Evolutionary conservation across 92 coral and sea anemone genomes (phyloP).

Genomic region (Palythoa caribaeorum): DNA sequence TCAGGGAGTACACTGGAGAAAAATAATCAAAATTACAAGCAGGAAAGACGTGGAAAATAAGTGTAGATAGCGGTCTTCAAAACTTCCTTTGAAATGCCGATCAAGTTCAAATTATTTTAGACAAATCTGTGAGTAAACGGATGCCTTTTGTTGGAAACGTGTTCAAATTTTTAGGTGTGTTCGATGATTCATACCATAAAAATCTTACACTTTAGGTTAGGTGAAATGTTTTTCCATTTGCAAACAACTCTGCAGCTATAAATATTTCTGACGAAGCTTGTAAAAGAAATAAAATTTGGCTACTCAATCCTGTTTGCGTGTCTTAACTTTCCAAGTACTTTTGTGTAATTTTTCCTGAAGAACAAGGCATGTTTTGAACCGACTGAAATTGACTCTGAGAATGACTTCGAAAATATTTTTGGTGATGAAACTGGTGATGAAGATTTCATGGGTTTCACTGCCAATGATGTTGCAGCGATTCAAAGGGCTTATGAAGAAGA

Average conservation of each 20-base stretch:
- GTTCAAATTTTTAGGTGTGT: neutral
- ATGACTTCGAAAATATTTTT: slow-evolving; percentile 8
- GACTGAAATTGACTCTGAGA: neutral
- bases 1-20: neutral
- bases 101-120: too few relatives aligned
- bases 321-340: neutral
- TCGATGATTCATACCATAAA: neutral
- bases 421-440: neutral
- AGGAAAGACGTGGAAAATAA: neutral
- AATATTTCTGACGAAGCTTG: neutral
- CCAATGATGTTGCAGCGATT: neutral
- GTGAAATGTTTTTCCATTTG: neutral
- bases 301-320: neutral
- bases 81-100: neutral
- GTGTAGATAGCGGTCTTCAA: neutral
- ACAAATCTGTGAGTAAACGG: neutral
- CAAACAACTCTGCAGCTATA: slow-evolving; percentile 1
- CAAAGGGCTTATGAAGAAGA: slow-evolving; percentile 15
- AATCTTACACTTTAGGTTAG: slow-evolving; percentile 5
- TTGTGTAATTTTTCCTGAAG: neutral
- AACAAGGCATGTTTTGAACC: slow-evolving; percentile 26
- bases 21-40: neutral
- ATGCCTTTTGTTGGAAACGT: neutral
- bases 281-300: slow-evolving; percentile 12
- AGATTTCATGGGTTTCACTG: neutral